Conservation (phyloP, 1,140 invertebrate species). For the Frieseomelitta varia region DNA sequence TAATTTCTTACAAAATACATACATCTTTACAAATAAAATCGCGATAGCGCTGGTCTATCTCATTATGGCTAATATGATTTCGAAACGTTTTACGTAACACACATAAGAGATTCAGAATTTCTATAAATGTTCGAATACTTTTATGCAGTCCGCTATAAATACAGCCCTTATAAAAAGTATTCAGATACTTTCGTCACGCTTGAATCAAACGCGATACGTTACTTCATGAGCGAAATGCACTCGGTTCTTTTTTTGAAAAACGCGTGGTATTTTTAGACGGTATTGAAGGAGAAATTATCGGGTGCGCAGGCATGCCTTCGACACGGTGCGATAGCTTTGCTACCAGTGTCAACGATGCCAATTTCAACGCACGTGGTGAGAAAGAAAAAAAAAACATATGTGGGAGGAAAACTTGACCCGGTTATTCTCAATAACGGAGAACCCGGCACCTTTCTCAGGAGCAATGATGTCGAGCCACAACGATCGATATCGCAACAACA, state of each 20-base stretch:
- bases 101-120: background rate
- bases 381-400: background rate
- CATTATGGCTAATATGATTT: background rate
- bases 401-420: slow-evolving; percentile 61
- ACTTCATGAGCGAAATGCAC: too few species aligned
- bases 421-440: slow-evolving; percentile 56
- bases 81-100: background rate
- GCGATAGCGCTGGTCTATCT: background rate
- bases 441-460: slow-evolving; percentile 43
- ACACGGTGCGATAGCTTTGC: background rate
- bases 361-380: slow-evolving; percentile 22
- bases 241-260: too few species aligned
- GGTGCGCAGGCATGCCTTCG: background rate
- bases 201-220: background rate
- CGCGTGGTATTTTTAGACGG: background rate
- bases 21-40: background rate
- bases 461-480: slow-evolving; percentile 26
- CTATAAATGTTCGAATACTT: background rate
- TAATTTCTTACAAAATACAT: too few species aligned
- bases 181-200: background rate
- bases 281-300: slow-evolving; percentile 9
- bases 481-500: slow-evolving; percentile 51
- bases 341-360: slow-evolving; percentile 5
- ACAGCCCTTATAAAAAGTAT: too few species aligned
- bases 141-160: too few species aligned